Base-by-base conservation (phyloP, 2,797 vertebrate genomes). In the Sebastes cheni region DNA sequence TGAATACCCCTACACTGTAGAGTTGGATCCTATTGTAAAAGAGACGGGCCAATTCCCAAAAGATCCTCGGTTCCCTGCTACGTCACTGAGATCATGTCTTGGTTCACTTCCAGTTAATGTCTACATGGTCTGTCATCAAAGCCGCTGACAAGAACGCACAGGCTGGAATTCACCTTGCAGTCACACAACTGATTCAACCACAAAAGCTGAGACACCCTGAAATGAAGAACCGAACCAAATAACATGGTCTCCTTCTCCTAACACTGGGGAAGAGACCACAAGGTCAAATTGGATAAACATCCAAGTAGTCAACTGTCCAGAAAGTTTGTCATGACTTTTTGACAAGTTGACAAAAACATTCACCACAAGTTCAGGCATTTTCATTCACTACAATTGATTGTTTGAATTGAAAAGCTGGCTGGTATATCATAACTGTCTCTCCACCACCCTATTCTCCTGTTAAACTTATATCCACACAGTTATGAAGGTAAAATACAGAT, bases 31-130 rank as follows among this genome's bases (percentile, higher is more conserved):
- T 62, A 29, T 67, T 81, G 29, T 75, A 46, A 59, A 34, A 60
- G 69, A 76, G 16, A 77, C 18, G 12, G 62, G 59, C 25, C 23
- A 60, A 46, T 32, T 78, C 50, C 54, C 29, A 56, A 0, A 0
- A 39, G 68, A 13, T 67, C 23, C 50, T 67, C 22, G 3, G 29
- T 64, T 65, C 27, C n/a, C 61, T 14, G 46, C 27, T 68, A 30
- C 39, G 55, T 67, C 29, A 50, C 30, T 30, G 61, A 83, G 72
- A 67, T 80, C 79, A 79, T 3, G 56, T 29, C 16, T 30, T 8
- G 29, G 64, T 80, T 87, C 75, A 66, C 4, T 61, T 16, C 8
- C 29, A 56, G 29, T 46, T 75, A 36, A 79, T 72, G 62, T 79
- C 60, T 32, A 58, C 36, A 62, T 16, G 32, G 50, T 39, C 32